These are phyloP conservation scores for Vidua macroura DNA, from an alignment of 2,113 vertebrate species.

Conservation along the genomic window DNA sequence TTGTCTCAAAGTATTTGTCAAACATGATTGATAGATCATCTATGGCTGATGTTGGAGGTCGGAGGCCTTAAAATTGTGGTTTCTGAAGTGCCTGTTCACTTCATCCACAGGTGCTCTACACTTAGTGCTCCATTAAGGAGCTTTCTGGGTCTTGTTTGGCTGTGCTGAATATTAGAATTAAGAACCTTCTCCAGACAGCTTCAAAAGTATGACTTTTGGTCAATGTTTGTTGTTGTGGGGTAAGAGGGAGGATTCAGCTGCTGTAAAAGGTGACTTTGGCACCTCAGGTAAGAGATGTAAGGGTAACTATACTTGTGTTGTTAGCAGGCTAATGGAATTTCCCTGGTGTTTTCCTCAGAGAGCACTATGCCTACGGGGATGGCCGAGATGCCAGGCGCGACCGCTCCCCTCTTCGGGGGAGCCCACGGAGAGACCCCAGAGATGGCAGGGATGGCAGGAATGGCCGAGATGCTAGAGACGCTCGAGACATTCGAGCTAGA, in stretches of 20 bases:
- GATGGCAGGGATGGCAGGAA: slow-evolving; percentile 76
- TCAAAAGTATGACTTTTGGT: neutral
- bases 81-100: neutral
- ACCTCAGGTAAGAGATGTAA: slow-evolving; percentile 36
- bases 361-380: slow-evolving; percentile 79
- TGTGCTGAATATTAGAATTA: neutral
- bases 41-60: neutral
- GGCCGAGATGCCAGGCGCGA: slow-evolving; percentile 78
- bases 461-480: slow-evolving; percentile 69
- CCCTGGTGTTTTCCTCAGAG: slow-evolving; percentile 72
- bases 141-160: neutral
- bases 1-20: neutral
- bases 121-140: neutral
- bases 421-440: slow-evolving; percentile 77
- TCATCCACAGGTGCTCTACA: neutral
- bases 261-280: neutral
- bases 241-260: slow-evolving; percentile 16
- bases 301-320: fast-evolving
- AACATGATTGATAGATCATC: neutral
- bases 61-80: neutral
- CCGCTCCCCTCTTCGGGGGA: slow-evolving; percentile 78
- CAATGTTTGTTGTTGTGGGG: neutral
- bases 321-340: slow-evolving; percentile 46
- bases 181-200: neutral
- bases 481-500: slow-evolving; percentile 77